Conservation (phyloP, 2,797 vertebrate species). For the Erethizon dorsatum region DNA sequence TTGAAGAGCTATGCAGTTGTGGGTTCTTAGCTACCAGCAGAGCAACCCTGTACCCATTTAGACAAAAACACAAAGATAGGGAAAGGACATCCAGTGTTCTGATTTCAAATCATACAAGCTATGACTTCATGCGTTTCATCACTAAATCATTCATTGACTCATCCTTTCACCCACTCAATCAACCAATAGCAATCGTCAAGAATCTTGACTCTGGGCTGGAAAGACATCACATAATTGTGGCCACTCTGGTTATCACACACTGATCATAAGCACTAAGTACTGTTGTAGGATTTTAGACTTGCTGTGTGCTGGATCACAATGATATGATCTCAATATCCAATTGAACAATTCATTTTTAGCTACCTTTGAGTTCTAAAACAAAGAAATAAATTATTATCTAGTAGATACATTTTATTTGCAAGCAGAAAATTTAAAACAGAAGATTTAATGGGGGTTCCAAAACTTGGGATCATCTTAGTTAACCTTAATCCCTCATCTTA, state of each 20-base stretch:
- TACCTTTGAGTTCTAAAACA: slow-evolving; percentile 27
- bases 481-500: background rate
- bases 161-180: background rate
- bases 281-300: rapidly evolving
- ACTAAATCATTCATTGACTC: background rate
- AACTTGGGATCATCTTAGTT: background rate
- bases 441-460: background rate
- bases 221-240: background rate
- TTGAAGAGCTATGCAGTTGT: background rate
- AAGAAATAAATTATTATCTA: slow-evolving; percentile 34
- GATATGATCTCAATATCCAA: background rate
- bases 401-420: background rate
- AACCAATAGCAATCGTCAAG: background rate
- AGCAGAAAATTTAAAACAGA: background rate
- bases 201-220: background rate
- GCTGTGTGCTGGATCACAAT: background rate
- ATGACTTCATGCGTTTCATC: background rate
- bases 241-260: background rate
- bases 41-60: background rate
- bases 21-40: background rate
- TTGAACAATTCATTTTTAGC: background rate
- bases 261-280: background rate
- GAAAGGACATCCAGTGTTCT: background rate
- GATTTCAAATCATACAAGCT: background rate
- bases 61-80: background rate